These are phyloP conservation scores for Pachyrhynchus sulphureomaculatus DNA, from an alignment of 1,140 invertebrate species.

Conservation along the genomic window DNA sequence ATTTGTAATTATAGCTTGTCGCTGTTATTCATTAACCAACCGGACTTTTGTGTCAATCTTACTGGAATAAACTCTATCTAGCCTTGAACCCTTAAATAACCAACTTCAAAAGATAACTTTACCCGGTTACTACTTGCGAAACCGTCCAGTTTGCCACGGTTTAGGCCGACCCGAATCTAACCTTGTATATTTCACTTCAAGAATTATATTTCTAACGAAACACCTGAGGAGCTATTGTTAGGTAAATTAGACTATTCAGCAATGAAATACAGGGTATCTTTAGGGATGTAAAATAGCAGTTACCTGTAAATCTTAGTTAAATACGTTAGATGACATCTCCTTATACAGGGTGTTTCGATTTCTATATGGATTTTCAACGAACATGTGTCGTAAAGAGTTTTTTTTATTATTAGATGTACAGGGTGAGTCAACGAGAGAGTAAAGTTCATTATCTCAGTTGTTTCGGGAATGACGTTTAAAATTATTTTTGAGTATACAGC, in stretches of 20 bases:
- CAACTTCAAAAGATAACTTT: neutral
- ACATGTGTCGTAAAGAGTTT: too few relatives aligned
- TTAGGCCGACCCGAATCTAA: conserved; percentile 6
- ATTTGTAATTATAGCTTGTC: too few relatives aligned
- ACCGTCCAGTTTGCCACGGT: conserved; percentile 20
- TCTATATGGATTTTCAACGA: neutral
- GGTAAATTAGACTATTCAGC: conserved; percentile 28
- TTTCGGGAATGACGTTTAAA: too few relatives aligned
- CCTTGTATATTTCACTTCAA: conserved; percentile 12
- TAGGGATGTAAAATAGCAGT: conserved; percentile 20
- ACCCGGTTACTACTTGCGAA: conserved; percentile 4
- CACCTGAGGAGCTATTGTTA: conserved; percentile 29
- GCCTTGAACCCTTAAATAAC: neutral
- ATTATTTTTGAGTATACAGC: too few relatives aligned
- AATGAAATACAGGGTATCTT: conserved; percentile 26
- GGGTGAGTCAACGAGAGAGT: too few relatives aligned
- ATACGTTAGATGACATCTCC: conserved; percentile 1
- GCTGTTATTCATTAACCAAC: too few relatives aligned
- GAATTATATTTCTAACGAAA: conserved; percentile 16
- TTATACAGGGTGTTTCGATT: neutral
- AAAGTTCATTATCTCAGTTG: too few relatives aligned
- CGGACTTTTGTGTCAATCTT: too few relatives aligned
- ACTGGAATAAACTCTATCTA: conserved; percentile 11
- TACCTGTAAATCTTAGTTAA: conserved; percentile 30
- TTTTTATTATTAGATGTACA: too few relatives aligned